Conservation (phyloP, 2,888 invertebrate species). For the Patella caerulea region DNA sequence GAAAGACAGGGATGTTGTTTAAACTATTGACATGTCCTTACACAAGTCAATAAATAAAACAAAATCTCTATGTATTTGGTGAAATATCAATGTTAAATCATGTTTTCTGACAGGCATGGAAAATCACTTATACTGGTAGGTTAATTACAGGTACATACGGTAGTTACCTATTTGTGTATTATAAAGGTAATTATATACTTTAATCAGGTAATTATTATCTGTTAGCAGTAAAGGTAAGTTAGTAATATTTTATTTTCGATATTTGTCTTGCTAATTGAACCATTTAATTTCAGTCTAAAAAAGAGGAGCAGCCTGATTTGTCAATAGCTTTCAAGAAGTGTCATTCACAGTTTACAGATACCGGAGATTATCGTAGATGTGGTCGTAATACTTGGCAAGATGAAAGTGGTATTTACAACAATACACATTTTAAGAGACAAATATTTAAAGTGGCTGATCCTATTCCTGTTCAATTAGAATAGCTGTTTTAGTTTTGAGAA, state of each 20-base stretch:
- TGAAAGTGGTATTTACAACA: slow-evolving; percentile 68
- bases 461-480: slow-evolving; percentile 46
- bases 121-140: too few species aligned
- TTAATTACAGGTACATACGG: too few species aligned
- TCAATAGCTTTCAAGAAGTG: slow-evolving; percentile 65
- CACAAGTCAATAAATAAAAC: too few species aligned
- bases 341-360: slow-evolving; percentile 70
- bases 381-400: slow-evolving; percentile 71
- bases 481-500: background rate
- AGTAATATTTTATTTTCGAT: background rate
- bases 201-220: slow-evolving; percentile 1
- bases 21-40: too few species aligned
- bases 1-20: too few species aligned
- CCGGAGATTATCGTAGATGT: slow-evolving; percentile 60
- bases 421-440: slow-evolving; percentile 63
- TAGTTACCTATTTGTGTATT: too few species aligned
- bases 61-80: too few species aligned
- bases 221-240: background rate
- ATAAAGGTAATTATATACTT: background rate
- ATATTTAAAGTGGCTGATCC: slow-evolving; percentile 55
- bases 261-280: background rate
- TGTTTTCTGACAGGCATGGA: too few species aligned
- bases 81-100: too few species aligned
- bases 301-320: slow-evolving; percentile 35
- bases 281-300: background rate